Percentiles rank a stretch among this genome's conserved stretches.
Evolutionary conservation across 2,113 vertebrate genomes (phyloP).

Genomic region (Puffinus mauretanicus): DNA sequence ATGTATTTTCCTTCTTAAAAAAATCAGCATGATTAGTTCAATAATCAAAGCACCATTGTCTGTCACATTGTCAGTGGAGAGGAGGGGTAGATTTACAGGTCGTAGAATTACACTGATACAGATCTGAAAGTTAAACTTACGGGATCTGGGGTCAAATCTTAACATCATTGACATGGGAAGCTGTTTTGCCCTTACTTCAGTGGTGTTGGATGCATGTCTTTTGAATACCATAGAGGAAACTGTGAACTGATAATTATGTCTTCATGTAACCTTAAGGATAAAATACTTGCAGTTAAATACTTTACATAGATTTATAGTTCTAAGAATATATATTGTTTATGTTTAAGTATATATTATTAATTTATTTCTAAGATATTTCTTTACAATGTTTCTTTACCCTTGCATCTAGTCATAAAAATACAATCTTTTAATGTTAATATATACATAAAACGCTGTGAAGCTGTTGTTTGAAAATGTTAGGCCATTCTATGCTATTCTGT

Average conservation of each 20-base stretch:
- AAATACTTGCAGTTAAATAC: not conserved
- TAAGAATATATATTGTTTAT: not conserved
- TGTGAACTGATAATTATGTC: not conserved
- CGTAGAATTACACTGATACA: not conserved
- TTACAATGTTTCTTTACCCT: not conserved
- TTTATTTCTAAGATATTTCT: not conserved
- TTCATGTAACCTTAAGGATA: not conserved
- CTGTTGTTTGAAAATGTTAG: not conserved
- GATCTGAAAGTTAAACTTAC: not conserved
- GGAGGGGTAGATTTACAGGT: not conserved
- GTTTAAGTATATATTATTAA: not conserved
- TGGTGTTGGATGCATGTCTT: not conserved
- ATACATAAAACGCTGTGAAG: not conserved
- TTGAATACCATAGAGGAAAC: not conserved
- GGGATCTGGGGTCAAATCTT: not conserved
- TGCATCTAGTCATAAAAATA: not conserved
- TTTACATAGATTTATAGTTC: not conserved
- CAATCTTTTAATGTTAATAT: not conserved
- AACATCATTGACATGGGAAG: not conserved
- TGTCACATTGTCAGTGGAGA: not conserved
- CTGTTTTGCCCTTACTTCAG: not conserved
- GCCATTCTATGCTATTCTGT: not conserved
- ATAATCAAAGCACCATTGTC: not conserved
- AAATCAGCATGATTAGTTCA: not conserved
- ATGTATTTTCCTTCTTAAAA: not conserved